Percentiles rank a stretch among this genome's conserved stretches.
Conservation (phyloP, 2,113 vertebrate genomes). For the Chaetorhynchus papuensis region DNA sequence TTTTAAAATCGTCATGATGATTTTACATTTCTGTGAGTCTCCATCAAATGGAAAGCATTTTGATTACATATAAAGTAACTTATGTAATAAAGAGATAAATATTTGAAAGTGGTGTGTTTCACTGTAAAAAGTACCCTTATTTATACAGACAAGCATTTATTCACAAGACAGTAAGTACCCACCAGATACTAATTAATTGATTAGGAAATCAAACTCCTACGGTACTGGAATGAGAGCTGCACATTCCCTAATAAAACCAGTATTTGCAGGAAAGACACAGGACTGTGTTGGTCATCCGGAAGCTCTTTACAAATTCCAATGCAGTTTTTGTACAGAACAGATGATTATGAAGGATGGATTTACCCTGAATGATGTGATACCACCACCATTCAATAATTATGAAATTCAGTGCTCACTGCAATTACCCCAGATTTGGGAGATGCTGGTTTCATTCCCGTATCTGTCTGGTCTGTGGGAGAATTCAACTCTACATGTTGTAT, state of each 20-base stretch:
- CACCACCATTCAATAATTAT: not conserved
- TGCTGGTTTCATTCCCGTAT: not conserved
- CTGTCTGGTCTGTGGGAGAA: not conserved
- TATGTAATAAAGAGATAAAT: conserved; percentile 11
- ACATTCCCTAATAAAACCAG: not conserved
- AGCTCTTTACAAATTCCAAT: not conserved
- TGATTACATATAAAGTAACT: conserved; percentile 14
- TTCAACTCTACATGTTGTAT: not conserved
- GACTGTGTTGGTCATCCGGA: not conserved
- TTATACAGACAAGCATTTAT: not conserved
- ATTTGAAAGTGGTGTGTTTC: not conserved
- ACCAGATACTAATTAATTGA: not conserved
- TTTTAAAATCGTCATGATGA: not conserved
- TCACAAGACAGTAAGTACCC: not conserved
- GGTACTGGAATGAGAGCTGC: not conserved
- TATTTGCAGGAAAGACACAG: not conserved
- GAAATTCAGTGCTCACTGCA: not conserved
- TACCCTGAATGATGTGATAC: not conserved
- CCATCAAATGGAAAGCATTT: conserved; percentile 3
- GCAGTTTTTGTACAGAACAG: not conserved
- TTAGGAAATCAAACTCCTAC: not conserved
- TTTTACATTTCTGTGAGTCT: not conserved
- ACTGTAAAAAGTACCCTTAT: not conserved
- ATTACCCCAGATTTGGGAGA: not conserved
- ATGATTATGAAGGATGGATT: not conserved